Conservation (phyloP, 1,140 invertebrate genomes). For the Megalonaias nervosa region DNA sequence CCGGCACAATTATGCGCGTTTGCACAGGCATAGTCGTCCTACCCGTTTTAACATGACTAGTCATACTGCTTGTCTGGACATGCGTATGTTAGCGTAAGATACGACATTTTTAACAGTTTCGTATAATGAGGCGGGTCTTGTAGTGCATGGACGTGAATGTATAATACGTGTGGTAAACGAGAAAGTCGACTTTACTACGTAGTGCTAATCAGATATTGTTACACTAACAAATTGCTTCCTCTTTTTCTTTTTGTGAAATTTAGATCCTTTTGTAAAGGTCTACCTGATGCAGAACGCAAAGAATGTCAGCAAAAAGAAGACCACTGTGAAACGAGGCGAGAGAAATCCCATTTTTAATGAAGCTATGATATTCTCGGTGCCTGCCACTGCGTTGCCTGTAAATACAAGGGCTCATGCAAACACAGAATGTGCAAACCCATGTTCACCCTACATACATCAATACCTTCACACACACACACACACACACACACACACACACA, state of each 20-base stretch:
- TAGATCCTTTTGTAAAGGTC: slow-evolving; percentile 78
- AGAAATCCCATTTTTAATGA: slow-evolving; percentile 77
- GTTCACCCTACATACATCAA: no score
- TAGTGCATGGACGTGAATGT: background rate
- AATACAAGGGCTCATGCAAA: slow-evolving; percentile 6
- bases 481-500: no score
- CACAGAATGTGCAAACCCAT: background rate
- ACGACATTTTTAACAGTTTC: no score
- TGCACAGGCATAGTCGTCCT: no score
- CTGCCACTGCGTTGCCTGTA: slow-evolving; percentile 64
- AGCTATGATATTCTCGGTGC: slow-evolving; percentile 77
- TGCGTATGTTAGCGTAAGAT: background rate
- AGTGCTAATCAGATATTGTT: background rate
- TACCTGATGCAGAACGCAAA: slow-evolving; percentile 75
- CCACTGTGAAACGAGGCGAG: slow-evolving; percentile 74
- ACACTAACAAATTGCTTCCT: background rate
- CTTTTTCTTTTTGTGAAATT: slow-evolving; percentile 18
- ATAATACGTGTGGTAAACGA: background rate
- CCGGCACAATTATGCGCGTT: no score
- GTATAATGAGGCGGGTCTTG: no score
- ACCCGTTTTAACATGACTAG: no score
- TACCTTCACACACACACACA: no score
- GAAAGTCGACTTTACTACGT: background rate
- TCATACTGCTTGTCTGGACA: background rate
- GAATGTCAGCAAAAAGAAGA: slow-evolving; percentile 77